Evolutionary conservation across 1,140 invertebrate genomes (phyloP).

Genomic region (Pentalonia nigronervosa): DNA sequence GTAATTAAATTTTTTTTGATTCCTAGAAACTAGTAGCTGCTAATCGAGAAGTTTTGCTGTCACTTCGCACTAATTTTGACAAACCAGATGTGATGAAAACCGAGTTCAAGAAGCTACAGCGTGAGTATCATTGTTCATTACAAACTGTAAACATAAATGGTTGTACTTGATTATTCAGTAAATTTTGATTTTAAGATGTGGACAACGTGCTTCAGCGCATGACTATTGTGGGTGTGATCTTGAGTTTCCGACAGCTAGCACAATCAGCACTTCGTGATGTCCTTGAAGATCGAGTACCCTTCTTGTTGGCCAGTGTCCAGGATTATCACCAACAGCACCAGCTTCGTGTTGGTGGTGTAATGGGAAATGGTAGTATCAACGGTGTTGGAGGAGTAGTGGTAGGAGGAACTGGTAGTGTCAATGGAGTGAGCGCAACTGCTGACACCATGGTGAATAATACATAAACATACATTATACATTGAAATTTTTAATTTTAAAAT

Average conservation of each 20-base stretch:
- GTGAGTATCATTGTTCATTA: slow-evolving; percentile 62
- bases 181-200: slow-evolving; percentile 71
- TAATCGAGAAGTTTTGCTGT: slow-evolving; percentile 91
- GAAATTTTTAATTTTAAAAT: background rate
- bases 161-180: background rate
- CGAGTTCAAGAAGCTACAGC: slow-evolving; percentile 87
- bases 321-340: slow-evolving; percentile 81
- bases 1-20: slow-evolving; percentile 58
- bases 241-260: slow-evolving; percentile 92
- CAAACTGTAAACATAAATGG: background rate
- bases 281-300: slow-evolving; percentile 94
- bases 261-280: slow-evolving; percentile 95
- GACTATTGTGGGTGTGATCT: slow-evolving; percentile 97
- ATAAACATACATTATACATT: background rate
- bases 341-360: background rate
- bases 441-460: slow-evolving; percentile 17
- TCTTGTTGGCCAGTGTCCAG: slow-evolving; percentile 91
- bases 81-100: slow-evolving; percentile 98
- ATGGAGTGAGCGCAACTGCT: background rate
- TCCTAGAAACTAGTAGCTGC: slow-evolving; percentile 82
- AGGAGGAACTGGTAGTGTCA: background rate
- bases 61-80: slow-evolving; percentile 94
- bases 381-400: background rate
- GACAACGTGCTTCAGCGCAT: slow-evolving; percentile 95
- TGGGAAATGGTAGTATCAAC: background rate